These are phyloP conservation scores for Capromys pilorides DNA, from an alignment of 2,797 vertebrate genomes.

Conservation along the genomic window DNA sequence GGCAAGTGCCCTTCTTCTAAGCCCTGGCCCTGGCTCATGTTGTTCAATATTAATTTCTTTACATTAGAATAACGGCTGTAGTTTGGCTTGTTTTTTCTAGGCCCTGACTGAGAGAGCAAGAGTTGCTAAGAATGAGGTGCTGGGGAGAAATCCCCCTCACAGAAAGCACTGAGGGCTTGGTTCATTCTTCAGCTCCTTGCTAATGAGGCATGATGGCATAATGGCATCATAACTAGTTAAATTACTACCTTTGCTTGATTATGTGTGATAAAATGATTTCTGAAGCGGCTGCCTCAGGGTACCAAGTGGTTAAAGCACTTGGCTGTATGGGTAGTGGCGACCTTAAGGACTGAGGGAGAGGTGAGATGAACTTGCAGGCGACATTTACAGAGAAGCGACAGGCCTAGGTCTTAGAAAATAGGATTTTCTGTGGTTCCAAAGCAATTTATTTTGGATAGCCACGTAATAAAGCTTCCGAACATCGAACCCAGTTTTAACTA, in stretches of 20 bases:
- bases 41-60: not conserved
- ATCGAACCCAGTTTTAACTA: constrained; percentile 6
- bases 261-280: constrained; percentile 39
- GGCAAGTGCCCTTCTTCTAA: not conserved
- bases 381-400: not conserved
- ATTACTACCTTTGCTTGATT: constrained; percentile 27
- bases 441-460: not conserved
- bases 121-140: constrained; percentile 3
- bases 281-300: constrained; percentile 14
- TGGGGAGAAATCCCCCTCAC: not conserved
- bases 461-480: not conserved
- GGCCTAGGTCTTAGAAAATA: not conserved
- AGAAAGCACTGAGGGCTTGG: not conserved
- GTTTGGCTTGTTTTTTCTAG: not conserved
- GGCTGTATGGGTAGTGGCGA: not conserved
- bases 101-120: constrained; percentile 17
- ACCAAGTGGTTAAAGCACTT: not conserved
- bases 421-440: constrained; percentile 11
- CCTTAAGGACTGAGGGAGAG: not conserved
- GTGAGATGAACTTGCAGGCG: not conserved
- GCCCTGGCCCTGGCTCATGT: not conserved
- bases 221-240: not conserved
- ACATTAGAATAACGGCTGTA: constrained; percentile 29
- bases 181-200: constrained; percentile 27
- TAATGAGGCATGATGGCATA: not conserved